Base-by-base conservation (phyloP, 2,113 vertebrate genomes). In the Maccullochella peelii region DNA sequence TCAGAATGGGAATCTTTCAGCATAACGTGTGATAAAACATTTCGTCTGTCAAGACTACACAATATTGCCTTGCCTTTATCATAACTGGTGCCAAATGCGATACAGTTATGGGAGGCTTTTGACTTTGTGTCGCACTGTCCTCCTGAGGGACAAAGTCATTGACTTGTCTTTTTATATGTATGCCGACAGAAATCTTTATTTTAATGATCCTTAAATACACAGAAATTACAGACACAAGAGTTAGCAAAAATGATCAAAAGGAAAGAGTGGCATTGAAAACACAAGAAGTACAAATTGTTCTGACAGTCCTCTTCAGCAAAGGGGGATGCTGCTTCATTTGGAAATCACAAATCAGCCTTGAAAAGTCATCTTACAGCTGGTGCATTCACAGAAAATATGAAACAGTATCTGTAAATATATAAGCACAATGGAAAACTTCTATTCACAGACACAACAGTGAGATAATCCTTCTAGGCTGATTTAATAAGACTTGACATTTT, bases 41-140 rank as follows among this genome's bases (percentile, higher is more conserved):
- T 16, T 83, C 47, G 4, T 80, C 10, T 55, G 36, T 79, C 70
- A 90, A 86, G 82, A 82, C 66, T 84, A 42, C 27, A 23, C 47
- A 72, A 42, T 40, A 27, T 84, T 67, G 36, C 72, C 44, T 81
- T 68, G 55, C 36, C 42, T 70, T 90, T 88, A 90, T 89, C 88
- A 81, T 57, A 73, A 79, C 36, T 18, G 78, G 88, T 20, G 74
- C 79, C 71, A 79, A 73, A 84, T 8, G 8, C 90, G 72, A 88
- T 80, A 79, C 54, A 73, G 57, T 63, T 49, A 82, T 75, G 80
- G 50, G 82, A 84, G 66, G 27, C 44, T 38, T 68, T 81, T 77
- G 27, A 61, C 57, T 78, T 73, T 30, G 50, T 88, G 89, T 87
- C 89, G 88, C 67, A 57, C 62, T 89, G 87, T 85, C 67, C 85